Percentiles rank a stretch among this genome's conserved stretches.
phyloP scores from a whole-genome alignment of 1,140 invertebrate species.

The Caligus rogercresseyi region DNA sequence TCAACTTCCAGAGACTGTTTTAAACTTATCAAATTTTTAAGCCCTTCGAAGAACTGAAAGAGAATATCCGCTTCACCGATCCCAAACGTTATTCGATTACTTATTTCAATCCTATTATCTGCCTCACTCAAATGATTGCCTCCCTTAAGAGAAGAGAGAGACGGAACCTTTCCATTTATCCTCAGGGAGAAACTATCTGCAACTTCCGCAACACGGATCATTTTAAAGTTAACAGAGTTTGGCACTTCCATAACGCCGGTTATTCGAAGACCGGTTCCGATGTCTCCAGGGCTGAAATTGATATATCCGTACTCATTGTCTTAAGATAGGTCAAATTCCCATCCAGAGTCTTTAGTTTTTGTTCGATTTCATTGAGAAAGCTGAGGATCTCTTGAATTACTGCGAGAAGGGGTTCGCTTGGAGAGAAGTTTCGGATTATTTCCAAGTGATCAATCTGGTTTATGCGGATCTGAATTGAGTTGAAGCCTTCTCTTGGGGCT shows the following conservation, averaged over 20 bases:
- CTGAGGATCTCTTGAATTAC: background rate
- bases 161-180: background rate
- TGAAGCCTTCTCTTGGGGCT: background rate
- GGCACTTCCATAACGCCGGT: background rate
- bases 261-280: background rate
- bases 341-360: background rate
- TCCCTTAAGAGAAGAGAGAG: background rate
- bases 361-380: background rate
- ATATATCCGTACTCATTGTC: background rate
- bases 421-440: background rate
- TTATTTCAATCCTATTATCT: background rate
- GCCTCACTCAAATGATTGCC: background rate
- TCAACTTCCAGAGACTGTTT: background rate
- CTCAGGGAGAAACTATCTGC: background rate
- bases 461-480: background rate
- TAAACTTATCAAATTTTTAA: background rate
- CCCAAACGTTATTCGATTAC: background rate
- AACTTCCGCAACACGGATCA: background rate
- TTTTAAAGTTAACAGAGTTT: background rate
- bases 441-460: background rate
- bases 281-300: background rate
- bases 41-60: background rate
- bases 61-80: background rate
- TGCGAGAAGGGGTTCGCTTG: background rate
- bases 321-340: background rate